phyloP scores from a whole-genome alignment of 1,140 invertebrate species.

The Dendrolimus kikuchii region DNA sequence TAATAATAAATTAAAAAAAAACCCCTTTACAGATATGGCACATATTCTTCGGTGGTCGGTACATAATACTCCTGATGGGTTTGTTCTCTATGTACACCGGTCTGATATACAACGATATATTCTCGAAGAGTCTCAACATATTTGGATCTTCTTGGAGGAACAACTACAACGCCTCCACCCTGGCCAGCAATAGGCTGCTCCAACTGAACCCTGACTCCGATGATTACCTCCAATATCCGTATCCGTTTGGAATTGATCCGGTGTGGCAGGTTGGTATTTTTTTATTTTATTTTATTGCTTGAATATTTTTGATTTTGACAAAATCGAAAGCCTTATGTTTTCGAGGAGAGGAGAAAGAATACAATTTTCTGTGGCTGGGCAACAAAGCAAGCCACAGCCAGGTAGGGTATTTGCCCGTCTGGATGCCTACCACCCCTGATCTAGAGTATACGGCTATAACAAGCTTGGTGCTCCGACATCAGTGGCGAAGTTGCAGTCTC shows the following conservation, averaged over 20 bases:
- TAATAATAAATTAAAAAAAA: too few species aligned
- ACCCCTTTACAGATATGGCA: constrained; percentile 88
- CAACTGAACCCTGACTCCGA: constrained; percentile 78
- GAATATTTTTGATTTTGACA: too few species aligned
- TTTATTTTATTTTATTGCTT: constrained; percentile 42
- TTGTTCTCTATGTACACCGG: constrained; percentile 98
- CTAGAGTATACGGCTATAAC: too few species aligned
- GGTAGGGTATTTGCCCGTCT: too few species aligned
- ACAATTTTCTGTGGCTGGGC: too few species aligned
- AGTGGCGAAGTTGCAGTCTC: too few species aligned
- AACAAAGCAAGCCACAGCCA: too few species aligned
- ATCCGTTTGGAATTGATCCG: constrained; percentile 94
- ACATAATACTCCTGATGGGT: constrained; percentile 99
- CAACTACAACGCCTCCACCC: constrained; percentile 72
- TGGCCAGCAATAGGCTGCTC: constrained; percentile 70
- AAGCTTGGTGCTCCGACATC: too few species aligned
- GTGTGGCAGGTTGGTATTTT: constrained; percentile 86
- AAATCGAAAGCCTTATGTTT: too few species aligned
- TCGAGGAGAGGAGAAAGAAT: too few species aligned
- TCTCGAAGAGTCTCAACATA: constrained; percentile 96
- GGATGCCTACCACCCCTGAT: too few species aligned
- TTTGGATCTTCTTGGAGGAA: constrained; percentile 94
- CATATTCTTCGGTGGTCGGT: constrained; percentile 98
- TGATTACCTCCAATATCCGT: constrained; percentile 79
- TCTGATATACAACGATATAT: constrained; percentile 98